Evolutionary conservation across 2,113 vertebrate genomes (phyloP).

Genomic region (Emydura subglobosa): DNA sequence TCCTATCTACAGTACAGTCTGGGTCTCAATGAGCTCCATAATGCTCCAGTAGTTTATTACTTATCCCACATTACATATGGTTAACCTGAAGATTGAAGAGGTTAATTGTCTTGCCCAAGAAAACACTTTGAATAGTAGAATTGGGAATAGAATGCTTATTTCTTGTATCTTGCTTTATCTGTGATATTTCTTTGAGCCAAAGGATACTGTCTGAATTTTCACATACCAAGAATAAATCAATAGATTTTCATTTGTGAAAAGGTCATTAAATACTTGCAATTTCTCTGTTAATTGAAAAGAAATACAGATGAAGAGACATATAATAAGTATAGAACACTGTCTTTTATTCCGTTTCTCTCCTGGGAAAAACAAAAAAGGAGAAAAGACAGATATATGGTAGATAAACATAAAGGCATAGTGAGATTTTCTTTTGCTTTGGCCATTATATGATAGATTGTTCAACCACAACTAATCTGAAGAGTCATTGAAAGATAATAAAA

Average conservation of each 20-base stretch:
- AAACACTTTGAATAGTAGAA: background rate
- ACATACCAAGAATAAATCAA: background rate
- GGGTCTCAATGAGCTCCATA: background rate
- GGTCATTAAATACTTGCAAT: background rate
- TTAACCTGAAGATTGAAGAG: background rate
- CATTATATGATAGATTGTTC: background rate
- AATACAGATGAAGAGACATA: background rate
- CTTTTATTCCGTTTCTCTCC: background rate
- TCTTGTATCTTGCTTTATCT: accelerated
- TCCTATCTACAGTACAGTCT: background rate
- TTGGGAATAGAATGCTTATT: accelerated
- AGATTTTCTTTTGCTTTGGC: background rate
- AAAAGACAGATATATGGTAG: background rate
- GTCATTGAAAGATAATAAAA: background rate
- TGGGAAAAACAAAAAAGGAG: background rate
- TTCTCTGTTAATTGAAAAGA: background rate
- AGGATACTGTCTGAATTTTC: background rate
- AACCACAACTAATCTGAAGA: background rate
- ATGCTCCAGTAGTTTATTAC: background rate
- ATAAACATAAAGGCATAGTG: background rate
- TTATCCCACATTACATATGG: background rate
- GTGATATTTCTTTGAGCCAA: accelerated
- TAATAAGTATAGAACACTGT: background rate
- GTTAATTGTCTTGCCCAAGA: background rate
- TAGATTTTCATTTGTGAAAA: background rate